Evolutionary conservation across 2,888 invertebrate species (phyloP), one percentile per base, ranked within the genome.

Genomic region (Altica lythri): DNA sequence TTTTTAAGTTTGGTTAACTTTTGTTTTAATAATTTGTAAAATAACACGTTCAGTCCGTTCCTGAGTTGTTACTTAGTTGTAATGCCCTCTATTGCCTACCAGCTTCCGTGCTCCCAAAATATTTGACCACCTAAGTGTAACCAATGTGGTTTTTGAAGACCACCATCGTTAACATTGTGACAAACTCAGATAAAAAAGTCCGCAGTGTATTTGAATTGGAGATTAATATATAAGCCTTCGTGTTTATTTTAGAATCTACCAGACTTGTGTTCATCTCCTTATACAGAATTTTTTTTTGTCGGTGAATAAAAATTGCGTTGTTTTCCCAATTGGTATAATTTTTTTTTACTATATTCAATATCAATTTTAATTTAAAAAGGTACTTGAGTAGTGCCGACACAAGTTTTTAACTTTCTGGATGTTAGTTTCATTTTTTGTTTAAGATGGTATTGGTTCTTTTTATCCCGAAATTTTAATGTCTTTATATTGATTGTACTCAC

Each of bases 121-220:
- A 46, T 46, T 37, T 46, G 46, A 37, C 46, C 46, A 46, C 46
- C 46, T 35, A 37, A 45, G 46, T 46, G 35, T 25, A 44, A 32
- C 32, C 45, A 22, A 34, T 18, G 16, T 46, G 27, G 10, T 46
- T 46, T 46, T 46, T 37, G 25, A 14, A 35, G 46, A 46, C 46
- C 46, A 46, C 46, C 46, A n/a, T n/a, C 22, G 35, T 17, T 35
- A 12, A 46, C 35, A 35, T 46, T 16, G 46, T 46, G 27, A 37
- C 25, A 45, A 34, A 45, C 29, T 4, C n/a, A 32, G 17, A 44
- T 45, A 45, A 45, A 44, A n/a, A 45, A 34, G 45, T 22, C 14
- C 19, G 19, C 34, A 22, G 32, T 45, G 22, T 34, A 6, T 44
- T 10, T 14, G 22, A 45, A 2, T 34, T 22, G 45, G 19, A 45